Evolutionary conservation across 2,113 vertebrate species (phyloP).

Genomic region (Ochotona princeps): DNA sequence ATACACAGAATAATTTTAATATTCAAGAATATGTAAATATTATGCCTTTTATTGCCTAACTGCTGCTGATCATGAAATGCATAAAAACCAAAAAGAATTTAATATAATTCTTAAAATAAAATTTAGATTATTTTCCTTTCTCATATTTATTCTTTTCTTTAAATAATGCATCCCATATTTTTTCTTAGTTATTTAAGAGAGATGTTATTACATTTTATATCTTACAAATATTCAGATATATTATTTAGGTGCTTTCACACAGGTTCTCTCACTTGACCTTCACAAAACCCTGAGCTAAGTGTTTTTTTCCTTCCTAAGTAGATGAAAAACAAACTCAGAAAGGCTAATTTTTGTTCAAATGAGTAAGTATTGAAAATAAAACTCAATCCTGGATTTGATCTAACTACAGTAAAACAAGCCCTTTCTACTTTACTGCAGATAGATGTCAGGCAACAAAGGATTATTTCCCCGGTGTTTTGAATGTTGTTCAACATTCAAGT

Average conservation of each 20-base stretch:
- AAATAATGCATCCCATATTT: neutral
- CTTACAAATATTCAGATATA: neutral
- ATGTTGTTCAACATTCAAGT: neutral
- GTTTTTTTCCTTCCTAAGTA: neutral
- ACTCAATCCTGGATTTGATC: neutral
- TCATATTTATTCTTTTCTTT: neutral
- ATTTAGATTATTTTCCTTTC: neutral
- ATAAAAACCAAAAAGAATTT: neutral
- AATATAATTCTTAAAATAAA: conserved; percentile 32
- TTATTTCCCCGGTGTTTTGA: neutral
- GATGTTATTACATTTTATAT: neutral
- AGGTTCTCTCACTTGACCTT: neutral
- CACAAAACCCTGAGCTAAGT: neutral
- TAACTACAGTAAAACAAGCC: neutral
- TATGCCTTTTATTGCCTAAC: neutral
- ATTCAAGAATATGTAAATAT: neutral
- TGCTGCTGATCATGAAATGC: neutral
- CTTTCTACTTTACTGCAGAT: neutral
- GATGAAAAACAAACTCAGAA: neutral
- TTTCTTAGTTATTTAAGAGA: neutral
- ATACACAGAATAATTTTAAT: neutral
- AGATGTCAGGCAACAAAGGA: neutral
- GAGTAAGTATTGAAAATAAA: neutral
- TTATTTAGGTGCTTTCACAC: neutral
- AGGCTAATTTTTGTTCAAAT: neutral